Evolutionary conservation across 1,140 invertebrate genomes (phyloP), one percentile per base, ranked within the genome.

Genomic region (Orchesella cincta): DNA sequence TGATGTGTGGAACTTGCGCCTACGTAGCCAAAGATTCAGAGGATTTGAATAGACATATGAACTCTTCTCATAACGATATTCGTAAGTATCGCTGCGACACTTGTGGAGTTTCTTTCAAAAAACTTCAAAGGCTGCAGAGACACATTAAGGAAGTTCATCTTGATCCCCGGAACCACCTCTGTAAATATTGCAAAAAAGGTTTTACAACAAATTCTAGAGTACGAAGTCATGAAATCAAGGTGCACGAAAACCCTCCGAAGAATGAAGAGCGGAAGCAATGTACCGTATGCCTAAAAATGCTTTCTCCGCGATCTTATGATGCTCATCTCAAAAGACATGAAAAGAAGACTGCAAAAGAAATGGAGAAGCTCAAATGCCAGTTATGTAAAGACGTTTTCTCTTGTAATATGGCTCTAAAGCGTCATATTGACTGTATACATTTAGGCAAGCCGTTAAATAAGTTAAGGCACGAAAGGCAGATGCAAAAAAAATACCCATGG

Each of bases 381-480:
- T 29, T 67, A 26, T 67, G 62, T 33, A 12, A 23, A 12, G 62
- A 67, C 31, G 12, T 3, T n/a, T 31, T 67, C 14, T 29, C 26
- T 1, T 8, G n/a, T 67, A 8, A 12, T 5, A 29, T 29, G 62
- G 31, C 28, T 14, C 31, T 67, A 1, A 29, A 23, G 33, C 3
- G 62, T 5, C 62, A 67, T n/a, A 33, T 67, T 16, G 62, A 67
- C 62, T 8, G 8, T 16, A 33, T 67, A 31, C 62, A 67, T n/a
- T n/a, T 67, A 12, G 62, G 62, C 8, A 67, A 67, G 23, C 62
- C 62, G 1, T 18, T 67, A 18, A 67, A 67, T 67, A 67, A 23
- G 62, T 16, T 5, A 57, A 57, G 39, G 39, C 8, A n/a, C n/a
- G 12, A 57, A 57, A 33, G 62, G 26, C 8, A 57, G 52, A 8